phyloP scores from a whole-genome alignment of 2,888 invertebrate genomes.

The Ashinkailepas kermadecensis region DNA sequence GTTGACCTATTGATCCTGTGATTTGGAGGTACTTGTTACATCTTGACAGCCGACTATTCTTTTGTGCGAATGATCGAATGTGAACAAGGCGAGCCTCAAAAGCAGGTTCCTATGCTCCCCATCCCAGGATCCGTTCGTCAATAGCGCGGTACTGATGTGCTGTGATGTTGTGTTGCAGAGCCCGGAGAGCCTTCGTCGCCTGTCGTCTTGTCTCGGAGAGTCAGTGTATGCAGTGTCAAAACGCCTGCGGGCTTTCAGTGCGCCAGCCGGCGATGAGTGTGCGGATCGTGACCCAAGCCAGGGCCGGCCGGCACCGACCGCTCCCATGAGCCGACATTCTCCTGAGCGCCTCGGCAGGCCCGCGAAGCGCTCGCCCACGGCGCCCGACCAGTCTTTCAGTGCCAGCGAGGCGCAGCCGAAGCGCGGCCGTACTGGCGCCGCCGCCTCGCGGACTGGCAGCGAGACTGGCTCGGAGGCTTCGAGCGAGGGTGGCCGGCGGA shows the following conservation, averaged over 20 bases:
- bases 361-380: not conserved
- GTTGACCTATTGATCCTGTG: no score
- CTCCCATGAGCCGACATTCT: not conserved
- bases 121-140: no score
- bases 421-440: not conserved
- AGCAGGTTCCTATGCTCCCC: no score
- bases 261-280: not conserved
- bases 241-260: conserved; percentile 10
- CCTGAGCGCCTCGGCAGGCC: not conserved
- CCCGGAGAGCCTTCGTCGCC: not conserved
- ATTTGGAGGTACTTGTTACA: no score
- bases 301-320: not conserved
- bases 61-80: no score
- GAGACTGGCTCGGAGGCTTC: not conserved
- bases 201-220: conserved; percentile 2
- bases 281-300: not conserved
- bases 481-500: not conserved
- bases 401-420: not conserved
- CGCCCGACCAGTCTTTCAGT: conserved; percentile 1
- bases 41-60: no score
- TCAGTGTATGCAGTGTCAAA: not conserved
- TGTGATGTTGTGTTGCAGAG: not conserved
- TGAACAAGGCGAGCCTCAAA: no score
- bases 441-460: not conserved
- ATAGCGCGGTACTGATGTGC: no score